These are phyloP conservation scores for Notocelia uddmanniana DNA, from an alignment of 2,888 invertebrate species.

Conservation along the genomic window DNA sequence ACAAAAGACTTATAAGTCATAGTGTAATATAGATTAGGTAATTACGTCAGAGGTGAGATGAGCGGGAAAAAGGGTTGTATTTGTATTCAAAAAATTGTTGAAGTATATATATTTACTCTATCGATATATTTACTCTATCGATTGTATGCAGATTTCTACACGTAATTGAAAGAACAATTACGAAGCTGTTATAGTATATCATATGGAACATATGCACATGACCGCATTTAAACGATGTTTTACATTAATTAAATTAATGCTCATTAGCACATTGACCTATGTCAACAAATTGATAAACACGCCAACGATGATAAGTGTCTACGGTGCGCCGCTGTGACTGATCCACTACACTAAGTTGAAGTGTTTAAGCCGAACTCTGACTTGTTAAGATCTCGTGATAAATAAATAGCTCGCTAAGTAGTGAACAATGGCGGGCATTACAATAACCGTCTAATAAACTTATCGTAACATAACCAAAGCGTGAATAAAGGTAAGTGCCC, in stretches of 20 bases:
- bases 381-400: slow-evolving; percentile 34
- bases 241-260: slow-evolving; percentile 34
- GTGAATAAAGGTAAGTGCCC: slow-evolving; percentile 74
- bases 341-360: slow-evolving; percentile 3
- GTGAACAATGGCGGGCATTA: slow-evolving; percentile 64
- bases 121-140: slow-evolving; percentile 59
- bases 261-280: slow-evolving; percentile 34
- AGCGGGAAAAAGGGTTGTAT: background rate
- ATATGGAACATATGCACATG: slow-evolving; percentile 46
- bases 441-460: slow-evolving; percentile 70
- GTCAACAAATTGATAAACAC: slow-evolving; percentile 34
- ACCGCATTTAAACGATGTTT: slow-evolving; percentile 33
- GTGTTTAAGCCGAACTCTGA: slow-evolving; percentile 20
- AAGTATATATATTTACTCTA: slow-evolving; percentile 52
- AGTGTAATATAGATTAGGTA: background rate
- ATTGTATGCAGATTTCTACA: too few relatives aligned
- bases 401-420: slow-evolving; percentile 54
- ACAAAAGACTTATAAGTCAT: background rate
- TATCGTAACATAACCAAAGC: slow-evolving; percentile 73
- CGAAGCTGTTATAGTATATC: slow-evolving; percentile 53
- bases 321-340: background rate
- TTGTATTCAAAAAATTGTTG: slow-evolving; percentile 8
- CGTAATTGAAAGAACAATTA: slow-evolving; percentile 57
- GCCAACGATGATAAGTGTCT: background rate
- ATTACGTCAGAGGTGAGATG: background rate